These are phyloP conservation scores for Sipha maydis DNA, from an alignment of 2,888 invertebrate species.

Conservation along the genomic window DNA sequence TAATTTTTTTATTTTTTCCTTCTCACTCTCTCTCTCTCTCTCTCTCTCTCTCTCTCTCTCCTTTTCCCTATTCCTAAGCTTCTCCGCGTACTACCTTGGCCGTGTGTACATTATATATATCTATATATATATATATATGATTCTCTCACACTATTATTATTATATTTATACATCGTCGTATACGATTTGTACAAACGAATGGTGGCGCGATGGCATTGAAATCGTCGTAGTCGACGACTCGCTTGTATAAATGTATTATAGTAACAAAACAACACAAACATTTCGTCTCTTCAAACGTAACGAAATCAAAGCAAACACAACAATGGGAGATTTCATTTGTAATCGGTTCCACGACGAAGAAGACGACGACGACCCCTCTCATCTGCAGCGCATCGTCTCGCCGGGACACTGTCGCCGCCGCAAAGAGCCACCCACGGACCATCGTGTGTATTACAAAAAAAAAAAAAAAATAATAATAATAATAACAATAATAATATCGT, in stretches of 20 bases:
- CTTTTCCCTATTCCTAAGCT: no score
- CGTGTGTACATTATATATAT: no score
- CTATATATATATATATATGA: no score
- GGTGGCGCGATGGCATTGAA: slow-evolving; percentile 42
- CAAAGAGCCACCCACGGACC: slow-evolving; percentile 27
- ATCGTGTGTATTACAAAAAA: not conserved
- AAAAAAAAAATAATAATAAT: slow-evolving; percentile 1
- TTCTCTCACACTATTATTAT: no score
- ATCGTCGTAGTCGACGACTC: not conserved
- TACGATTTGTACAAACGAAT: slow-evolving; percentile 12
- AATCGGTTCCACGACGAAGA: slow-evolving; percentile 43
- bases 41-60: not conserved
- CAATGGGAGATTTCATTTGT: slow-evolving; percentile 33
- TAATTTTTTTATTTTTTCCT: not conserved
- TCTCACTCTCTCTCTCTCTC: not conserved
- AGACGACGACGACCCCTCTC: no score
- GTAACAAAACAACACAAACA: slow-evolving; percentile 47
- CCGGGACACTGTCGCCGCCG: not conserved
- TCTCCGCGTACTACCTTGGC: no score
- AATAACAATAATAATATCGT: not conserved
- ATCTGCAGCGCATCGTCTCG: not conserved
- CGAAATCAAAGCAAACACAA: slow-evolving; percentile 60
- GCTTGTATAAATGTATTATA: no score
- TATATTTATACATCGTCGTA: not conserved
- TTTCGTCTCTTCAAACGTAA: slow-evolving; percentile 38